A percentile compares a stretch with the other conserved stretches of the same genome.
Conservation (phyloP, 2,113 vertebrate species). For the Epinephelus cyanopodus region DNA sequence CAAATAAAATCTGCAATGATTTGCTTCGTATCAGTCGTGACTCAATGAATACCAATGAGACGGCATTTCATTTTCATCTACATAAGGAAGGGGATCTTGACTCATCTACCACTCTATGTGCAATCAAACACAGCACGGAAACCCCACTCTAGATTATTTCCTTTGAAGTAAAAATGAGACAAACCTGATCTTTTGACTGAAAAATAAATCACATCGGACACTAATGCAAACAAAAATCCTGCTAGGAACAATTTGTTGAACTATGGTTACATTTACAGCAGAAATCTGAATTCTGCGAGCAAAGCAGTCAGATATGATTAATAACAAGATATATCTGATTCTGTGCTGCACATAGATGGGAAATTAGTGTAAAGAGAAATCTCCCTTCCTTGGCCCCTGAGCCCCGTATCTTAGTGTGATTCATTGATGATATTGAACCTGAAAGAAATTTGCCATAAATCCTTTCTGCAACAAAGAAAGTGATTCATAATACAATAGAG, state of each 20-base stretch:
- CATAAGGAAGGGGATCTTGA: conserved; percentile 33
- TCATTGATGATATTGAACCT: conserved; percentile 66
- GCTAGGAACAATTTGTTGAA: conserved; percentile 32
- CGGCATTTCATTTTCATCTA: conserved; percentile 64
- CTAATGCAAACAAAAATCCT: conserved; percentile 45
- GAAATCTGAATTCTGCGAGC: conserved; percentile 34
- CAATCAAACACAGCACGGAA: conserved; percentile 52
- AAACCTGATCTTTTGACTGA: conserved; percentile 36
- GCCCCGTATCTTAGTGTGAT: conserved; percentile 48
- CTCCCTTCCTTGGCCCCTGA: conserved; percentile 27
- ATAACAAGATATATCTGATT: conserved; percentile 53
- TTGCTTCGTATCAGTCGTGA: conserved; percentile 62
- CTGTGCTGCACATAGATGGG: conserved; percentile 48
- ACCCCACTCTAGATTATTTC: conserved; percentile 42
- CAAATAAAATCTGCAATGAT: conserved; percentile 71
- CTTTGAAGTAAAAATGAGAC: conserved; percentile 46
- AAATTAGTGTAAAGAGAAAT: conserved; percentile 69
- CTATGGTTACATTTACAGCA: conserved; percentile 31
- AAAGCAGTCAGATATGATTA: conserved; percentile 60
- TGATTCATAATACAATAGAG: conserved; percentile 58
- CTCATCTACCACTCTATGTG: conserved; percentile 48
- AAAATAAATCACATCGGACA: conserved; percentile 55
- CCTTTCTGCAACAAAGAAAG: conserved; percentile 58
- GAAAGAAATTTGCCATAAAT: conserved; percentile 59
- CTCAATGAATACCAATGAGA: conserved; percentile 76